A percentile compares a stretch with the other conserved stretches of the same genome.
phyloP scores from a whole-genome alignment of 2,797 vertebrate genomes.

The Rhodeus uyekii region DNA sequence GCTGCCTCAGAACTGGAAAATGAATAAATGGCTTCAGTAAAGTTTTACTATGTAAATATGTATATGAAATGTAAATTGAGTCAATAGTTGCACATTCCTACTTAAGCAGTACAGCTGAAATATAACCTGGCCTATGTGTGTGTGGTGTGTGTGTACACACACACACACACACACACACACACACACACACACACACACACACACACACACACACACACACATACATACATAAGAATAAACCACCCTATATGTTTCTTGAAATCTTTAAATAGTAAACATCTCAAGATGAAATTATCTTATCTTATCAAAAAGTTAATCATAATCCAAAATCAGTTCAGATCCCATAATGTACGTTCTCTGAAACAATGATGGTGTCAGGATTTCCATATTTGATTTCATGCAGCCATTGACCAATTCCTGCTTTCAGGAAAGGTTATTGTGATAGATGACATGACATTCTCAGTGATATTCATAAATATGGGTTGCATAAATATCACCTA shows the following conservation, averaged over 20 bases:
- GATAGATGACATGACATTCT: slow-evolving; percentile 58
- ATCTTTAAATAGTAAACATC: no score
- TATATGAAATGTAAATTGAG: neutral
- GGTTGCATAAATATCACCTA: slow-evolving; percentile 24
- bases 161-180: no score
- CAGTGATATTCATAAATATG: slow-evolving; percentile 52
- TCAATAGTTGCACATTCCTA: neutral
- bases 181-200: no score
- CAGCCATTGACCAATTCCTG: slow-evolving; percentile 54
- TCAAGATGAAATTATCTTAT: neutral
- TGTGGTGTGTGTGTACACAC: no score
- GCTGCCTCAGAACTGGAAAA: slow-evolving; percentile 32
- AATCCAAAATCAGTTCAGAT: neutral
- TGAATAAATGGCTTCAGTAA: slow-evolving; percentile 50
- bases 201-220: no score
- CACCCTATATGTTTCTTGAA: no score
- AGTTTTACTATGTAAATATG: neutral
- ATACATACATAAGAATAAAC: no score
- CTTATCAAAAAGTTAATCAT: neutral
- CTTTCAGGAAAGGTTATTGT: slow-evolving; percentile 65
- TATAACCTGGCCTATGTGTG: neutral
- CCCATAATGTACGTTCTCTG: neutral
- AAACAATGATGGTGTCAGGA: neutral
- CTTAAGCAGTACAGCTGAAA: neutral
- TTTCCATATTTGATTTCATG: slow-evolving; percentile 65